Evolutionary conservation across 1,140 invertebrate species (phyloP).

Genomic region (Andricus grossulariae): DNA sequence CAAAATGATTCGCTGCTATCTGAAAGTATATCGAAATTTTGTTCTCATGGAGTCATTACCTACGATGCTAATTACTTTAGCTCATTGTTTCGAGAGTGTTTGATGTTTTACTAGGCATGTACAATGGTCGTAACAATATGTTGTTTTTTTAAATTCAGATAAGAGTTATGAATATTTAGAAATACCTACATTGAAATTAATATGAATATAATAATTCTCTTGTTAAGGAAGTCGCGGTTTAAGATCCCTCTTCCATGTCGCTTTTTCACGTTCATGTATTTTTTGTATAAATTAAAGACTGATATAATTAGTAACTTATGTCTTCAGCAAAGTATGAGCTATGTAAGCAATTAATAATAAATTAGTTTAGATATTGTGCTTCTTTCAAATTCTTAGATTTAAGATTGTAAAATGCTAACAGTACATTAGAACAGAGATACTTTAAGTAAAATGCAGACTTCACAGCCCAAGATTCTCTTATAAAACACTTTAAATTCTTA

Average conservation of each 20-base stretch:
- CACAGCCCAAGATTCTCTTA: too few species aligned
- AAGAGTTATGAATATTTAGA: slow-evolving; percentile 17
- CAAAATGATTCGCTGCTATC: slow-evolving; percentile 27
- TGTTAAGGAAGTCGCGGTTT: slow-evolving; percentile 23
- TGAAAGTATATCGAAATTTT: slow-evolving; percentile 23
- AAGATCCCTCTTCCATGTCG: neutral
- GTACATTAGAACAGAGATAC: too few species aligned
- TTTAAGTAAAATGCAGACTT: too few species aligned
- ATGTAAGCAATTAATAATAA: neutral
- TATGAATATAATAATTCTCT: slow-evolving; percentile 13
- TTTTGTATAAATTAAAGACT: neutral
- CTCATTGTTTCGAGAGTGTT: slow-evolving; percentile 18
- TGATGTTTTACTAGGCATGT: slow-evolving; percentile 23
- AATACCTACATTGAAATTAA: slow-evolving; percentile 8
- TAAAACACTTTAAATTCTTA: too few species aligned
- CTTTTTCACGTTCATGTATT: neutral
- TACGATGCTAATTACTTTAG: slow-evolving; percentile 26
- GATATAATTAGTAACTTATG: slow-evolving; percentile 2
- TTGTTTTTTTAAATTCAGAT: neutral
- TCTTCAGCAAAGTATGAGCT: neutral
- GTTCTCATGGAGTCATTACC: slow-evolving; percentile 20
- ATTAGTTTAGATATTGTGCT: neutral
- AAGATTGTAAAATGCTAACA: too few species aligned
- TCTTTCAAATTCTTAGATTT: too few species aligned
- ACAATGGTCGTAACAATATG: slow-evolving; percentile 21